phyloP scores from a whole-genome alignment of 2,113 vertebrate species.

The Tauraco erythrolophus region DNA sequence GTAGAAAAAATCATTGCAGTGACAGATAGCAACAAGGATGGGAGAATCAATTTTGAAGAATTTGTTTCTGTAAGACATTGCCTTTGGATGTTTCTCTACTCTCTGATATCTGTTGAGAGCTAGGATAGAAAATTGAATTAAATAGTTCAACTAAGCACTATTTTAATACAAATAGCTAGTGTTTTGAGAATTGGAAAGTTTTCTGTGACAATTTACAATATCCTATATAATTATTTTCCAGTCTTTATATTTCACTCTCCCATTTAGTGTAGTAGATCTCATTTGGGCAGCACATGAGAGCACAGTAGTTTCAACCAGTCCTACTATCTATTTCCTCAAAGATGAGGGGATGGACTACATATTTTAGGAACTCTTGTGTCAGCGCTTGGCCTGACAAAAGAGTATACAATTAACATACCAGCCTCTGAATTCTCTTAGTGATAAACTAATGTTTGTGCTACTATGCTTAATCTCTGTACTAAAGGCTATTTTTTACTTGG shows the following conservation, averaged over 20 bases:
- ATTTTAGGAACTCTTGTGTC: neutral
- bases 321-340: neutral
- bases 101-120: neutral
- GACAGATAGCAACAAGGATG: constrained; percentile 92
- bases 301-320: neutral
- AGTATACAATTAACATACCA: neutral
- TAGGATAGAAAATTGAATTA: neutral
- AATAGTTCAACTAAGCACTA: neutral
- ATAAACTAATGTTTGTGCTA: neutral
- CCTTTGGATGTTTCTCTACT: neutral
- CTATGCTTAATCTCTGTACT: neutral
- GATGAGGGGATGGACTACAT: neutral
- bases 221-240: neutral
- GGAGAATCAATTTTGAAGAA: constrained; percentile 95
- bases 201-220: neutral
- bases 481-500: neutral
- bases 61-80: constrained; percentile 88
- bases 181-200: neutral
- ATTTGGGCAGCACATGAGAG: neutral
- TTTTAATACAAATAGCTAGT: neutral
- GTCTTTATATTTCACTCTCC: neutral
- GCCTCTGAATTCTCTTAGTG: neutral
- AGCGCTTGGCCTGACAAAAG: neutral
- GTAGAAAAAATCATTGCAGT: constrained; percentile 87
- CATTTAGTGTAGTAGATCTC: neutral